phyloP scores from a whole-genome alignment of 1,140 invertebrate species.

The Subanguina moxae region DNA sequence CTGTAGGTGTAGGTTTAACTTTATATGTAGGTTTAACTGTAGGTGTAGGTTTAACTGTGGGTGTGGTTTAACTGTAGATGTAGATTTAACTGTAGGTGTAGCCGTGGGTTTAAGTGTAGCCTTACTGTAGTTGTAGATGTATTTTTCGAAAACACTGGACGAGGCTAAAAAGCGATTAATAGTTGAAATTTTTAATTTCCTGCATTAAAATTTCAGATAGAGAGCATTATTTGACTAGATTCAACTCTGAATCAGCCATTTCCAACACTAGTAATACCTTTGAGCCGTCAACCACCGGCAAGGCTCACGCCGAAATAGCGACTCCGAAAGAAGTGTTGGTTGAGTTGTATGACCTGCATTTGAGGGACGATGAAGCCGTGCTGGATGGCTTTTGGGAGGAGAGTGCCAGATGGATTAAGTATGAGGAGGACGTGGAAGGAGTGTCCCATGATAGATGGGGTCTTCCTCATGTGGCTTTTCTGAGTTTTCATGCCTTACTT shows the following conservation, averaged over 20 bases:
- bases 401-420: conserved; percentile 67
- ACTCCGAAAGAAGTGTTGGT: conserved; percentile 22
- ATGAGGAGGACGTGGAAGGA: conserved; percentile 63
- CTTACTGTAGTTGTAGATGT: too few species aligned
- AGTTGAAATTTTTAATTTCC: background rate
- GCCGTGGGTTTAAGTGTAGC: too few species aligned
- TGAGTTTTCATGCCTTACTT: conserved; percentile 84
- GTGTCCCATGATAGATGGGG: conserved; percentile 60
- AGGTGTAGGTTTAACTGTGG: too few species aligned
- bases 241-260: conserved; percentile 2
- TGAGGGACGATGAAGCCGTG: conserved; percentile 16
- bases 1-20: too few species aligned
- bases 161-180: too few species aligned
- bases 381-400: conserved; percentile 62
- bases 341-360: conserved; percentile 38
- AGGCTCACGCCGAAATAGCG: too few species aligned
- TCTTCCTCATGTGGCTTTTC: conserved; percentile 80
- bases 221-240: background rate
- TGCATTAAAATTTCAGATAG: background rate
- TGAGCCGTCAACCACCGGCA: background rate
- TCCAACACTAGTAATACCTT: background rate
- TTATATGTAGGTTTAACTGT: too few species aligned
- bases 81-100: too few species aligned
- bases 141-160: too few species aligned
- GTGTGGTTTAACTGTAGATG: too few species aligned